Base-by-base conservation (phyloP, 2,888 invertebrate genomes). In the Philereme transversata region DNA sequence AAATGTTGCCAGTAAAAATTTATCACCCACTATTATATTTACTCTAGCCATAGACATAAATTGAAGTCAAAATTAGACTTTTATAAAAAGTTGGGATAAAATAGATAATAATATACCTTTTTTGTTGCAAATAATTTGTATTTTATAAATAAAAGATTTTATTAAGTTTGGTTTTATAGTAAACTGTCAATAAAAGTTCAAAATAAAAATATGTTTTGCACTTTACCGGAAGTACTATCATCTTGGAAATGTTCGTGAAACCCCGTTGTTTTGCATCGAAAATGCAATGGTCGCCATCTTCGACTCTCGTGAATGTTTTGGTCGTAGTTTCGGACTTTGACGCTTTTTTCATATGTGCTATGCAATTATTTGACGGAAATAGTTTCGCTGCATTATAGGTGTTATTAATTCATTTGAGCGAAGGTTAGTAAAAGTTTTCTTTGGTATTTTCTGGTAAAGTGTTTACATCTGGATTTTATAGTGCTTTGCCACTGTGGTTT, bases 201-300 rank as follows among this genome's bases (percentile, higher is more conserved):
- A 36, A 46, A 22, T 35, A 40, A 38, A 41, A 35, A 33, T 33
- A 47, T 7, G 5, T 51, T 40, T 51, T 45, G 45, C 51, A 65
- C 40, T 75, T 82, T 83, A 87, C 89, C 91, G 91, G 91, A 92
- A 80, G 76, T 82, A 59, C 70, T 70, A 70, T 50, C 75, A 83
- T 81, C 81, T 85, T 77, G 76, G 83, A 87, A 86, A 86, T 87
- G 87, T 87, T 86, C 87, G 81, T 87, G 90, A 88, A 86, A 87
- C 90, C 92, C 92, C 91, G 91, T 88, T 92, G 92, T 91, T 95
- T 95, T 96, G 96, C 95, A 96, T 95, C 95, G 95, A 94, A 94
- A 94, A 95, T 91, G 95, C 94, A 95, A 95, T 96, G 95, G 95
- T 95, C 95, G 96, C 96, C 96, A 95, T 96, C 95, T 96, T 96